Evolutionary conservation across 2,113 vertebrate genomes (phyloP).

Genomic region (Laticauda colubrina): DNA sequence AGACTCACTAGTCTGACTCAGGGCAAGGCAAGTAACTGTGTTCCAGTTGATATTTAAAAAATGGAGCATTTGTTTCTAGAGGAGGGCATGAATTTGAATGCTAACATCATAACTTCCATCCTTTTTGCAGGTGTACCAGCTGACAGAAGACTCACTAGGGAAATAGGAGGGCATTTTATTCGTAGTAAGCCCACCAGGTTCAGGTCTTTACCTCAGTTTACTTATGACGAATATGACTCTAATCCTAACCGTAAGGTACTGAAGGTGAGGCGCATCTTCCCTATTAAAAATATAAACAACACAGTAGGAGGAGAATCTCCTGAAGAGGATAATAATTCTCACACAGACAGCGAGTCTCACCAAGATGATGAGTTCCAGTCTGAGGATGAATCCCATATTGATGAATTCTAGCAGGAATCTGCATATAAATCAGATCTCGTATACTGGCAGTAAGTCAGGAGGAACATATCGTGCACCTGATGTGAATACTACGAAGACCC

Average conservation of each 20-base stretch:
- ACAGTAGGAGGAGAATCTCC: not conserved
- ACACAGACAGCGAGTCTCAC: slow-evolving; percentile 1
- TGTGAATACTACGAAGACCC: not conserved
- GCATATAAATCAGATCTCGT: not conserved
- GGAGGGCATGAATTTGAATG: too few relatives aligned
- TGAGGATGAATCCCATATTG: slow-evolving; percentile 15
- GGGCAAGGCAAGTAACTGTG: not conserved
- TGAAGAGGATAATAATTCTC: slow-evolving; percentile 8
- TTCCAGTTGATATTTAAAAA: not conserved
- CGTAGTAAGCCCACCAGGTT: not conserved
- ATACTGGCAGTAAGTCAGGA: slow-evolving; percentile 5
- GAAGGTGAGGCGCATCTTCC: not conserved
- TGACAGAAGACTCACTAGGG: not conserved
- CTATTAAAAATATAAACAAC: not conserved
- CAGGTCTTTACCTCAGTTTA: not conserved
- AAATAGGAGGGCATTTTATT: not conserved
- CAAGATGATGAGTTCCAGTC: slow-evolving; percentile 12
- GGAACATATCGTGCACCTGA: not conserved
- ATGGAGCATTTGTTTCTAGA: not conserved
- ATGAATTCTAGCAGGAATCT: slow-evolving; percentile 11
- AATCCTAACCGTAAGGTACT: not conserved
- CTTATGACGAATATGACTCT: slow-evolving; percentile 1
- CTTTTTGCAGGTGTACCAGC: slow-evolving; percentile 22
- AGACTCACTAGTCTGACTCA: not conserved
- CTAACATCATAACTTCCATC: not conserved